phyloP scores from a whole-genome alignment of 2,113 vertebrate species.

The Elanoides forficatus region DNA sequence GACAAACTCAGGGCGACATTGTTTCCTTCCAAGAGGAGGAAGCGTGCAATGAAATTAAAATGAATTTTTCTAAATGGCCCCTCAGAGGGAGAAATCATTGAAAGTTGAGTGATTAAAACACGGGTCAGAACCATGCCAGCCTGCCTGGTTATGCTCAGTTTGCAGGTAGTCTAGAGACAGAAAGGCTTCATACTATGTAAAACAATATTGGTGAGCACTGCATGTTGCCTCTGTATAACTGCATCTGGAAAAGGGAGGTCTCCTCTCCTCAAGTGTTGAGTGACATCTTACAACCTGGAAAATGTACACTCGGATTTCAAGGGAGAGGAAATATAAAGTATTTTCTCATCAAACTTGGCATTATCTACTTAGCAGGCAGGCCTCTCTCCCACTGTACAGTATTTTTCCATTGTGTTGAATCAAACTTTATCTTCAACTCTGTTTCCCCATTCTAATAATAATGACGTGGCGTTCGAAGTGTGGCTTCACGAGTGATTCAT shows the following conservation, averaged over 20 bases:
- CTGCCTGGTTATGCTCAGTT: background rate
- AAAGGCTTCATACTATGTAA: background rate
- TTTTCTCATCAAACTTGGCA: background rate
- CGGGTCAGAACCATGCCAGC: background rate
- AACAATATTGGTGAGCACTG: background rate
- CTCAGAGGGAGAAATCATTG: background rate
- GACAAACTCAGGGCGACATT: background rate
- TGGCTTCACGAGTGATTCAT: background rate
- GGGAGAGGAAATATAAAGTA: background rate
- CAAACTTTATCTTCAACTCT: constrained; percentile 16
- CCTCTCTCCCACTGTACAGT: background rate
- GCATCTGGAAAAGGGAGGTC: background rate
- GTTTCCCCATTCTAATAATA: constrained; percentile 1
- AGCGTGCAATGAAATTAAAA: background rate
- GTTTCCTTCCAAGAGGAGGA: background rate
- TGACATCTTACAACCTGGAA: background rate
- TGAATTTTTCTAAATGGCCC: background rate
- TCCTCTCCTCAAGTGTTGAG: background rate
- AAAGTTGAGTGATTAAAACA: background rate
- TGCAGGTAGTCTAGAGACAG: background rate
- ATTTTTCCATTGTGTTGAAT: background rate
- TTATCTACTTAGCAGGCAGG: background rate
- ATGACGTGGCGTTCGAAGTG: background rate
- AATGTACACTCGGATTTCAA: background rate
- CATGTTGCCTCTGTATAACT: background rate